phyloP scores from a whole-genome alignment of 2,888 invertebrate species.

The Melinaea marsaeus region DNA sequence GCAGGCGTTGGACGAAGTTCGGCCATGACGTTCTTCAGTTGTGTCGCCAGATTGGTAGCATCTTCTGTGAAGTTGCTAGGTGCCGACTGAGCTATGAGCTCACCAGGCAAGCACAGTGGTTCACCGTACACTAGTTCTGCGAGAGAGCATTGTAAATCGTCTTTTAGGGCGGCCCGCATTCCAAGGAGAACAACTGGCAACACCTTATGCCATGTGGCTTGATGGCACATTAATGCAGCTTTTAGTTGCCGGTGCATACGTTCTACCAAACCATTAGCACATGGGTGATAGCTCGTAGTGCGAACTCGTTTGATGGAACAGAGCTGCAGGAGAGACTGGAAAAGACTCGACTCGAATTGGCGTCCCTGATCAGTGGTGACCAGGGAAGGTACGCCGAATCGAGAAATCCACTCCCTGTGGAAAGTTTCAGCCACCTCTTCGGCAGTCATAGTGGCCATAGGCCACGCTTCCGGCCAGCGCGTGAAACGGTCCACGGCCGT shows the following conservation, averaged over 20 bases:
- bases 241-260: constrained; percentile 33
- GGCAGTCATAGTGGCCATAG: too few species aligned
- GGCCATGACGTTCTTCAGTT: too few species aligned
- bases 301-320: constrained; percentile 19
- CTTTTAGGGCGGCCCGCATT: constrained; percentile 30
- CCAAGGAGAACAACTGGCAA: constrained; percentile 30
- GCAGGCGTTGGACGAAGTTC: too few species aligned
- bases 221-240: constrained; percentile 30
- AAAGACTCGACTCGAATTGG: constrained; percentile 30
- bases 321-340: too few species aligned
- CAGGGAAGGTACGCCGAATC: too few species aligned
- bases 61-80: too few species aligned
- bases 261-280: constrained; percentile 8
- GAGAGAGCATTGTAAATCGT: constrained; percentile 27
- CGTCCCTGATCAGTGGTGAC: too few species aligned
- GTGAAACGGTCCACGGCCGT: too few species aligned
- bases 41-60: too few species aligned
- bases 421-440: too few species aligned
- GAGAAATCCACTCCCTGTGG: too few species aligned
- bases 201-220: constrained; percentile 18
- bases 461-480: too few species aligned
- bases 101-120: constrained; percentile 22
- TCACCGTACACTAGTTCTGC: constrained; percentile 30
- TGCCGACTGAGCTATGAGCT: not conserved
- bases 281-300: constrained; percentile 27